A percentile compares a stretch with the other conserved stretches of the same genome.
These are phyloP conservation scores for Andinoacara biseriatus DNA, from an alignment of 2,113 vertebrate species.

Conservation along the genomic window DNA sequence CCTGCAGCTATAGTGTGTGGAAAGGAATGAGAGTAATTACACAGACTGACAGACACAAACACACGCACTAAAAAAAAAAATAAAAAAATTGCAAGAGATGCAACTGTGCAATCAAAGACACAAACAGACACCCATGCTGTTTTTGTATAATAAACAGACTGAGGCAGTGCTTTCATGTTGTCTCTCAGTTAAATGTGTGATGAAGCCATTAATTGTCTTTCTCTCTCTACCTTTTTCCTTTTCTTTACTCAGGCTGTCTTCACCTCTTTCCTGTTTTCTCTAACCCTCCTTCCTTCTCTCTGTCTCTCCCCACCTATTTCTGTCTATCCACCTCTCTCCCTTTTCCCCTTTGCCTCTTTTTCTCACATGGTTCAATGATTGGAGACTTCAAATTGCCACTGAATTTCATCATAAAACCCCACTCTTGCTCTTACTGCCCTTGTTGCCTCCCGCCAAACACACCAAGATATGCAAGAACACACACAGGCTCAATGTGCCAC, in stretches of 20 bases:
- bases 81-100: constrained; percentile 41
- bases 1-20: constrained; percentile 70
- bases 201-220: constrained; percentile 72
- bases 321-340: constrained; percentile 10
- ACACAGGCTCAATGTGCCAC: constrained; percentile 31
- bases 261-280: constrained; percentile 8
- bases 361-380: constrained; percentile 49
- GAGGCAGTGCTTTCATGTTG: constrained; percentile 80
- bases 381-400: constrained; percentile 77
- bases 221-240: constrained; percentile 42
- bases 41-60: constrained; percentile 65
- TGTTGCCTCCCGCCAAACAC: constrained; percentile 74
- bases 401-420: constrained; percentile 80
- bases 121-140: constrained; percentile 38
- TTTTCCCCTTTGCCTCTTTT: constrained; percentile 29
- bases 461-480: constrained; percentile 47
- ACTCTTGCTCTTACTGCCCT: constrained; percentile 66
- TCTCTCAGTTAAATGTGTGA: constrained; percentile 63
- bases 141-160: constrained; percentile 70
- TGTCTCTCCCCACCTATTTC: constrained; percentile 13
- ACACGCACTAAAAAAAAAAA: constrained; percentile 36
- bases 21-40: constrained; percentile 70
- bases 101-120: constrained; percentile 60
- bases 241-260: constrained; percentile 34
- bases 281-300: constrained; percentile 2